These are phyloP conservation scores for Mycogona germanica DNA, from an alignment of 2,888 invertebrate species.

Conservation along the genomic window DNA sequence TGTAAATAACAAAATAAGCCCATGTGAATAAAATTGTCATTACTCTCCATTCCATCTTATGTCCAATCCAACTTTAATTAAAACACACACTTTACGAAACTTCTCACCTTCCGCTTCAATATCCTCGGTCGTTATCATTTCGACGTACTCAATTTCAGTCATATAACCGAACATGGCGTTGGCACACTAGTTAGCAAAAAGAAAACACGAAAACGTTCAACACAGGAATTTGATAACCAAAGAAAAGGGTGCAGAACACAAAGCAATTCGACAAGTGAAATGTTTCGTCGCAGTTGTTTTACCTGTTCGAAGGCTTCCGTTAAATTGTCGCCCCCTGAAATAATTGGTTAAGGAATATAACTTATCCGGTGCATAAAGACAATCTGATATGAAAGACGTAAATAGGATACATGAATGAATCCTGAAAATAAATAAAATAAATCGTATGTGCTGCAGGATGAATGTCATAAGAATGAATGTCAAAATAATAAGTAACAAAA, in stretches of 20 bases:
- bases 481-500: too few relatives aligned
- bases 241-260: neutral
- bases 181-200: constrained; percentile 42
- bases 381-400: neutral
- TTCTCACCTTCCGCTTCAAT: constrained; percentile 75
- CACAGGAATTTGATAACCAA: neutral
- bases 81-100: too few relatives aligned
- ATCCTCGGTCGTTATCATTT: constrained; percentile 60
- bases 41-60: too few relatives aligned
- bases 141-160: constrained; percentile 78
- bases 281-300: too few relatives aligned
- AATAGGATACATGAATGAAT: constrained; percentile 33
- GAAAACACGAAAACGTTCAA: neutral
- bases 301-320: constrained; percentile 81
- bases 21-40: too few relatives aligned
- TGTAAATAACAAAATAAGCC: too few relatives aligned
- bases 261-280: too few relatives aligned
- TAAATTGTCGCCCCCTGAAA: constrained; percentile 65
- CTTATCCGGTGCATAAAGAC: neutral
- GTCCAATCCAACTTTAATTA: too few relatives aligned
- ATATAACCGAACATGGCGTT: constrained; percentile 97
- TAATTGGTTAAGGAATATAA: constrained; percentile 17
- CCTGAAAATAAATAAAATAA: constrained; percentile 23
- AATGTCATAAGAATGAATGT: too few relatives aligned
- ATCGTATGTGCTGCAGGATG: neutral